Evolutionary conservation across 2,888 invertebrate genomes (phyloP), one percentile per base, ranked within the genome.

Genomic region (Drosophila subsilvestris): DNA sequence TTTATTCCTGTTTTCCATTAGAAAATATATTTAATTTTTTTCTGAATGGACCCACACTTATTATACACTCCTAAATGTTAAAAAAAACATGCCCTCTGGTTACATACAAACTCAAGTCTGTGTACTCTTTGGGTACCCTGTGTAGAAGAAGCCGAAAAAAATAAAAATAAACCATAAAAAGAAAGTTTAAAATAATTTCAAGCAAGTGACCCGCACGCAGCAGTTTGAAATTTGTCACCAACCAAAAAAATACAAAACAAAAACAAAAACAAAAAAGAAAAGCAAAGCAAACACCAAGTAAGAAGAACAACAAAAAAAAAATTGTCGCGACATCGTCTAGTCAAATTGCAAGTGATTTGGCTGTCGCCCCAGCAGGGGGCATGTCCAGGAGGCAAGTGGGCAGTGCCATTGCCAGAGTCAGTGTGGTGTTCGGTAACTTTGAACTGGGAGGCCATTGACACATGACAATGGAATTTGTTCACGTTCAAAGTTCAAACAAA

Each of bases 311-410:
- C 66, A 58, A 57, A 44, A 47, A 60, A 68, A 61, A 65, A 80
- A 63, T 27, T 20, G 80, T 76, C 78, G 84, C 80, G 80, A 80
- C 84, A 55, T 57, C 65, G 81, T 81, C 84, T 81, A 79, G 81
- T 80, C 81, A 80, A 80, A 75, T 80, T 75, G 75, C 75, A 79
- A 74, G 67, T 67, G 63, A 76, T 69, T 83, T 83, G 80, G 61
- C 63, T 61, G 69, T 71, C 61, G 62, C 67, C 57, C 70, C 74
- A 58, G 63, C 59, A 57, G 74, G 69, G 61, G 66, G 55, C 60
- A 44, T 32, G 43, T 20, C 9, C 27, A 49, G n/a, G 20, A 8
- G 51, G 51, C 50, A 44, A 61, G 47, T 27, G 45, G 17, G 17
- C 10, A 12, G 12, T 9, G 32, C 8, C 27, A 27, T 8, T 5